Evolutionary conservation across 1,140 invertebrate species (phyloP).

Genomic region (Chelonus insularis): DNA sequence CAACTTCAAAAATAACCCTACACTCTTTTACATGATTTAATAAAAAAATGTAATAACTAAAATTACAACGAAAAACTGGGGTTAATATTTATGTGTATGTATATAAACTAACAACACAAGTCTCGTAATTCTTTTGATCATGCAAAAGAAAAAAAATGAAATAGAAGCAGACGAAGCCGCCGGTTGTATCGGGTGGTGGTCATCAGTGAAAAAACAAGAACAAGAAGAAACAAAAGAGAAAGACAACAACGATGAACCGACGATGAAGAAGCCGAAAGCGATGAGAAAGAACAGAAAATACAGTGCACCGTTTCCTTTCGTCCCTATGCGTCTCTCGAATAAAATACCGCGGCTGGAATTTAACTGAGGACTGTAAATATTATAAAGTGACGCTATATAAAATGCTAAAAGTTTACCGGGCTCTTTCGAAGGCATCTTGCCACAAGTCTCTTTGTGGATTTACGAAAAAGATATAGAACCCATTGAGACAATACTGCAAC

Average conservation of each 20-base stretch:
- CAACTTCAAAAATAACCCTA: too few relatives aligned
- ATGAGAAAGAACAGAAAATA: conserved; percentile 14
- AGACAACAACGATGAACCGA: conserved; percentile 1
- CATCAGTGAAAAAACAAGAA: conserved; percentile 11
- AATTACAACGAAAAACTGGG: neutral
- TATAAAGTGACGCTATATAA: conserved; percentile 49
- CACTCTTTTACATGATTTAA: too few relatives aligned
- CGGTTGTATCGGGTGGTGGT: conserved; percentile 21
- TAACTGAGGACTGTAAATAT: conserved; percentile 53
- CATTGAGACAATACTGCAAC: neutral
- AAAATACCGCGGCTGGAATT: conserved; percentile 52
- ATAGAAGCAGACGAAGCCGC: conserved; percentile 8
- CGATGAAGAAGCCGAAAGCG: conserved; percentile 10
- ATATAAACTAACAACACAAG: too few relatives aligned
- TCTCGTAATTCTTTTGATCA: too few relatives aligned
- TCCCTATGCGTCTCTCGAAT: too few relatives aligned
- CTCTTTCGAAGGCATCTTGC: neutral
- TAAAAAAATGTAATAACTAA: conserved; percentile 4
- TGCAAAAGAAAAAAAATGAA: neutral
- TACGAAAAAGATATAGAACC: neutral
- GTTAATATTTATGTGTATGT: too few relatives aligned
- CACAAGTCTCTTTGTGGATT: neutral
- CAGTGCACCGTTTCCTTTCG: too few relatives aligned
- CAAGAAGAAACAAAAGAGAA: conserved; percentile 12
- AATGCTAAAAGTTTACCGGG: conserved; percentile 42